Base-by-base conservation (phyloP, 1,140 invertebrate genomes). In the Archivesica marissinica region DNA sequence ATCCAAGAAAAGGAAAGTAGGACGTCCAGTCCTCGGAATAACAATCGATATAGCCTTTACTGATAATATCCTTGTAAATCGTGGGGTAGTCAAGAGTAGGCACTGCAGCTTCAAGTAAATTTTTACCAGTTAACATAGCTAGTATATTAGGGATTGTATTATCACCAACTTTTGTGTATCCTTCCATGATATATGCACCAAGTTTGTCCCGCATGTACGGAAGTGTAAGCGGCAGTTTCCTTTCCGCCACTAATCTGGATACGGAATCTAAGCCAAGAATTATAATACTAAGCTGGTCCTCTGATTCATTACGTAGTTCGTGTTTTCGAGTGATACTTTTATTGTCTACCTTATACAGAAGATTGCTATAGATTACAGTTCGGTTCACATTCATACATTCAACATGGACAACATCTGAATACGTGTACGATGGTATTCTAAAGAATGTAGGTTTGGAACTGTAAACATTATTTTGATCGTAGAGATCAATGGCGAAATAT, bases 81-180 rank as follows among this genome's bases (percentile, higher is more conserved):
- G n/a, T n/a, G n/a, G n/a, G n/a, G n/a, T n/a, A 74, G 23, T 64
- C 39, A 2, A 68, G 11, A 11, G 33, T 13, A 2, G 25, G 30
- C 20, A 75, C 66, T 39, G 77, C 66, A 64, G 78, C 89, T 13
- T 81, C 44, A 78, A 88, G 39, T 1, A 68, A 64, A 15, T 50
- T 20, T 77, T 85, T 87, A 13, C 97, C 97, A 1, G 96, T 96
- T 0, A 98, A 91, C 11, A 97, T 93, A 0, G 97, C 95, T 0
- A 97, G 95, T 38, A 98, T 87, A 92, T 98, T 98, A 0, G 97
- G 97, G 91, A 96, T 97, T 0, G 97, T 97, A 90, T 98, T 97
- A 89, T 97, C 97, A 0, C 95, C 97, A 4, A 97, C 95, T 94
- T 97, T 97, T 87, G 96, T 97, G 91, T 97, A 97, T 20, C 97